These are phyloP conservation scores for Latrodectus elegans DNA, from an alignment of 2,888 invertebrate genomes.

Conservation along the genomic window DNA sequence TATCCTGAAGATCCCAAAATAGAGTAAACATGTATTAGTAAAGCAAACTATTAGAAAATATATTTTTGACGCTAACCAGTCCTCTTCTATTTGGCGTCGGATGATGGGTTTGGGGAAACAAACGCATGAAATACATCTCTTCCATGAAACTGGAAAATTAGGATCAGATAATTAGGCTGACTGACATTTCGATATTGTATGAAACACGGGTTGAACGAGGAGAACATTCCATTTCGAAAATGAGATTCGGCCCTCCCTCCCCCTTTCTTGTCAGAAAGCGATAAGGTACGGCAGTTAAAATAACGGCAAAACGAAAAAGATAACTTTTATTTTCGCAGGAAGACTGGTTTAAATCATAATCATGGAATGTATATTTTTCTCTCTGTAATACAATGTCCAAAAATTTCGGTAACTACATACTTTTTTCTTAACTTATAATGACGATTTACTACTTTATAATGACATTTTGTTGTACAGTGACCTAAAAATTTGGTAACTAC, in stretches of 20 bases:
- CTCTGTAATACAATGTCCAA: too few relatives aligned
- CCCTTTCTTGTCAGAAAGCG: conserved; percentile 25
- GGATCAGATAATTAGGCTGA: conserved; percentile 51
- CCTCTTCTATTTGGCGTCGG: background rate
- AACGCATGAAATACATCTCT: conserved; percentile 8
- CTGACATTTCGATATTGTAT: conserved; percentile 37
- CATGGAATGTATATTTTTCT: background rate
- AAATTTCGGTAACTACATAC: too few relatives aligned
- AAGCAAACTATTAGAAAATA: conserved; percentile 34
- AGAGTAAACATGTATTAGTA: background rate
- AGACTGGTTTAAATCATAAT: conserved; percentile 11
- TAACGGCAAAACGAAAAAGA: conserved; percentile 29
- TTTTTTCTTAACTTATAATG: too few relatives aligned
- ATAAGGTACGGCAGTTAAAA: conserved; percentile 49
- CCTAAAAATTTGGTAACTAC: too few relatives aligned
- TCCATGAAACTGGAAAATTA: conserved; percentile 15
- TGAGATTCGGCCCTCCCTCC: conserved; percentile 15
- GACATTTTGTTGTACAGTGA: too few relatives aligned
- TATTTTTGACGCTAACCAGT: background rate
- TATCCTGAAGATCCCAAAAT: background rate
- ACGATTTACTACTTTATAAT: too few relatives aligned
- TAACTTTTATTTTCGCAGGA: conserved; percentile 27
- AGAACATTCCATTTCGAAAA: conserved; percentile 47
- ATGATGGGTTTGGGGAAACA: background rate
- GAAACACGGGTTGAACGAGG: background rate